Base-by-base conservation (phyloP, 2,113 vertebrate species). In the Papio anubis region DNA sequence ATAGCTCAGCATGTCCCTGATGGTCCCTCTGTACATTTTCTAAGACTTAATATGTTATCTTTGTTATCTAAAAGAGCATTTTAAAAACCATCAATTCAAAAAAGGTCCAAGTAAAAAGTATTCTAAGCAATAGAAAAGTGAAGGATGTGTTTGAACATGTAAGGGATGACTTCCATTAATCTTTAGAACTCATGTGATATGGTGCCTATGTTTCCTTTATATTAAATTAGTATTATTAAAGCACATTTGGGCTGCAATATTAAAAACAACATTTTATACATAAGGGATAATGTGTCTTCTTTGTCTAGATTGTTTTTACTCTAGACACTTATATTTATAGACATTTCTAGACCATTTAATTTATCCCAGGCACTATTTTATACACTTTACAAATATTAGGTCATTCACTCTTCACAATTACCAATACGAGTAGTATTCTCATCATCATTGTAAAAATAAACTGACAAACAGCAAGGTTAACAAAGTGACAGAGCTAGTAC, bases 31-130 rank as follows among this genome's bases (percentile, higher is more conserved):
- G 27, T 78, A 81, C 7, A 92, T 79, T 87, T 88, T 95, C 50
- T 79, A 89, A 94, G 55, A 52, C 50, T 32, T 95, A 23, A 79
- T 35, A 59, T 78, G 94, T 82, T 83, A 96, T 52, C 66, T 95
- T 82, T 92, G 2, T 83, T 92, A 68, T 57, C 61, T 76, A 57
- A 88, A 94, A 93, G 8, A 50, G 6, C 8, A 85, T 75, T 81
- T 70, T 93, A 52, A 95, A 83, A 68, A 52, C 35, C n/a, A 38
- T 55, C 66, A 45, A 40, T 78, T 48, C 27, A 83, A 92, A 88
- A 38, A 30, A 52, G 16, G 18, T 10, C 18, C n/a, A 87, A 9
- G 1, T 78, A 55, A 76, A 93, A 72, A 90, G 4, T 57, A 59
- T 16, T 73, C 21, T 48, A 95, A 95, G 57, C 38, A 80, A 90